phyloP scores from a whole-genome alignment of 2,888 invertebrate genomes.

The Trichopria drosophilae region DNA sequence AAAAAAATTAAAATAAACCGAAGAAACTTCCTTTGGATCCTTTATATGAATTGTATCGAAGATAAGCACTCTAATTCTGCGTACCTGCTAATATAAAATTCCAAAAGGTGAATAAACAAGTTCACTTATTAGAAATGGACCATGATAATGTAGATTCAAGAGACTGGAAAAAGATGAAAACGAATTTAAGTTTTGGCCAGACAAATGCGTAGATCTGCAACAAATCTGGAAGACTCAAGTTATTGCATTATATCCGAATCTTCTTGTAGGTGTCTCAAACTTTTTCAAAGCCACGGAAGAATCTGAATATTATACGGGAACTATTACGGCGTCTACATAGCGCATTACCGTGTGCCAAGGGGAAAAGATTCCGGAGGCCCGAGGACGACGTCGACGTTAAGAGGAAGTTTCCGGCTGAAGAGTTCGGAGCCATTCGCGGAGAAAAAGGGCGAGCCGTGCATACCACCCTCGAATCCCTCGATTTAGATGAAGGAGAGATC shows the following conservation, averaged over 20 bases:
- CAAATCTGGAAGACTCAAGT: conserved; percentile 36
- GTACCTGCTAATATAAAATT: no score
- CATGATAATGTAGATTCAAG: no score
- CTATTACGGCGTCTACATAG: conserved; percentile 15
- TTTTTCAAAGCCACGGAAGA: conserved; percentile 17
- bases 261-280: conserved; percentile 1
- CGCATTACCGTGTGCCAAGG: conserved; percentile 2
- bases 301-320: conserved; percentile 31
- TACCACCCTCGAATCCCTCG: background rate
- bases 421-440: conserved; percentile 21
- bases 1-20: no score
- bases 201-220: no score
- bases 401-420: conserved; percentile 25
- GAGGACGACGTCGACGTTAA: conserved; percentile 12
- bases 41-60: no score
- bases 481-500: conserved; percentile 1
- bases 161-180: no score
- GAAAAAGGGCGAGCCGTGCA: background rate
- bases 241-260: conserved; percentile 14
- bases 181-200: no score
- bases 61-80: no score
- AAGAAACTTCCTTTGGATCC: no score
- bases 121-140: no score
- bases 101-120: no score
- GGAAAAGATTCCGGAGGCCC: conserved; percentile 7